Base-by-base conservation (phyloP, 2,888 invertebrate genomes). In the Dicycla oo region DNA sequence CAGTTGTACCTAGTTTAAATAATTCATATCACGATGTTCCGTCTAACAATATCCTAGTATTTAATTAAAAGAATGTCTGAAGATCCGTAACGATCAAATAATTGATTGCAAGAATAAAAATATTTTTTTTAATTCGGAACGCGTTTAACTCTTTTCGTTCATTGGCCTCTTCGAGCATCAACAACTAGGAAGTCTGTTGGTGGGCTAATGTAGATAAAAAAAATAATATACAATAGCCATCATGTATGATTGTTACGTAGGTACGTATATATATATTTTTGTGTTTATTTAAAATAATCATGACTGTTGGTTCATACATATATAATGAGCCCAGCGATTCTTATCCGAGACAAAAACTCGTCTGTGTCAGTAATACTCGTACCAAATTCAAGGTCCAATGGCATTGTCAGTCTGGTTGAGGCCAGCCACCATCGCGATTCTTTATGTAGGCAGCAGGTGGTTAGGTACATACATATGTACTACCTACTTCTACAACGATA, bases 301-400 rank as follows among this genome's bases (percentile, higher is more conserved):
- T 90, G 91, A 90, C 86, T 87, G 87, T 86, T 89, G 84, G 88
- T 88, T 89, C 89, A 89, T 92, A 91, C 89, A 91, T 91, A 91
- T 86, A 87, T 91, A 92, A 92, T 91, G 90, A 91, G 88, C 87
- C 83, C 83, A 85, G 84, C 83, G 92, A 92, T 92, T 90, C 89
- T 91, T 91, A 93, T 92, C 91, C 90, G 87, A 90, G 88, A 90
- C 92, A 93, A 93, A 93, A 93, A 93, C 91, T 91, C 87, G 92
- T 91, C 90, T 88, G 89, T 89, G 88, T 86, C 87, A 87, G 88
- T 86, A 87, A 87, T 90, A 89, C 91, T 91, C 84, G 85, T 88
- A 91, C 89, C 78, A 86, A 90, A 91, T 86, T 86, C 86, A 86
- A 86, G 86, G 86, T 86, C 86, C 81, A 80, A 78, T 80, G 80